Percentiles rank a stretch among this genome's conserved stretches.
Conservation (phyloP, 2,113 vertebrate genomes). For the Tricholaema leucomelas region DNA sequence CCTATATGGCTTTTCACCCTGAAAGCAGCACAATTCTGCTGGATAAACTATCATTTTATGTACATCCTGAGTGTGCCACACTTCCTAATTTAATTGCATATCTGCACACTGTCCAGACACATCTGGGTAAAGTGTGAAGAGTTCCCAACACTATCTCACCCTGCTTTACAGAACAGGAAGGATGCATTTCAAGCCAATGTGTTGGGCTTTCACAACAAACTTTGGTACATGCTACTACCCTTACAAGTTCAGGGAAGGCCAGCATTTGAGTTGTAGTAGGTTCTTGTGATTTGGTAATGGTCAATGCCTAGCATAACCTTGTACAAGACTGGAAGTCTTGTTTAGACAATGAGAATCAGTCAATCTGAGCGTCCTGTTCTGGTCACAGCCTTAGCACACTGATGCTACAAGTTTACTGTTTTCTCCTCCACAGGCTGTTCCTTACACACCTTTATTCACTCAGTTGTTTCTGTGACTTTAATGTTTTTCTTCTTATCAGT, state of each 20-base stretch:
- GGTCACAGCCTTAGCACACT: not conserved
- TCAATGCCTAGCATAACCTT: not conserved
- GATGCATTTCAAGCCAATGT: not conserved
- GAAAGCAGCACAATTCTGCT: not conserved
- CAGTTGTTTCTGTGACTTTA: not conserved
- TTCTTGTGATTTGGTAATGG: not conserved
- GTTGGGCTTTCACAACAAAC: not conserved
- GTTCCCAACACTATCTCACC: not conserved
- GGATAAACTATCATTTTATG: not conserved
- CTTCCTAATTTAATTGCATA: not conserved
- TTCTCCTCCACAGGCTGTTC: not conserved
- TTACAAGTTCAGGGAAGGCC: not conserved
- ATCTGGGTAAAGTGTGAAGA: not conserved
- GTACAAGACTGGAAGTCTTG: not conserved
- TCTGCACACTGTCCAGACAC: not conserved
- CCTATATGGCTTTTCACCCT: not conserved
- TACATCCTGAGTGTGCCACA: not conserved
- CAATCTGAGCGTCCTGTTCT: not conserved
- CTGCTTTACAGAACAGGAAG: not conserved
- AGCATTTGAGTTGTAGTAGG: not conserved
- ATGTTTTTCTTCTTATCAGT: not conserved
- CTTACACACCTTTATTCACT: not conserved
- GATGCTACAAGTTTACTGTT: not conserved
- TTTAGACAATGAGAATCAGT: not conserved
- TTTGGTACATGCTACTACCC: not conserved